These are phyloP conservation scores for Saccostrea glomerata DNA, from an alignment of 1,140 invertebrate species.

Conservation along the genomic window DNA sequence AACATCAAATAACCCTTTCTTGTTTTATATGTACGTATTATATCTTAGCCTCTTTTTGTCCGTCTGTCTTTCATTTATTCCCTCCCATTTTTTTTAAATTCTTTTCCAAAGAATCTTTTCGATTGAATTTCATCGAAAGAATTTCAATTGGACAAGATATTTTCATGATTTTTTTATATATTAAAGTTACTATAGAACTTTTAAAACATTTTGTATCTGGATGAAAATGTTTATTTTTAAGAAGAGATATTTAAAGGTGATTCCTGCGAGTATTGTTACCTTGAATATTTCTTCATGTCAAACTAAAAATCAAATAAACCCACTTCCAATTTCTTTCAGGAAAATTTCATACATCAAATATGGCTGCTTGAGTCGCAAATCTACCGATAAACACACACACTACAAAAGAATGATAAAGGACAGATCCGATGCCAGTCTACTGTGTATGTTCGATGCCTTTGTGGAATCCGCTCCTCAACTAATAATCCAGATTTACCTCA, in stretches of 20 bases:
- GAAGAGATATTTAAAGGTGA: no score
- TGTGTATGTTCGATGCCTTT: constrained; percentile 93
- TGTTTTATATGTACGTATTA: no score
- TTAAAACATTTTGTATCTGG: neutral
- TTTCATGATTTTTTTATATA: no score
- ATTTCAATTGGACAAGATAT: no score
- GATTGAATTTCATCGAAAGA: no score
- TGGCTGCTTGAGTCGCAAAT: constrained; percentile 66
- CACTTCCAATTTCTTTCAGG: constrained; percentile 55
- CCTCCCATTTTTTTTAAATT: no score
- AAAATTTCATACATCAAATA: constrained; percentile 70
- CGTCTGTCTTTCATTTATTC: no score
- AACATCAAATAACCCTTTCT: no score
- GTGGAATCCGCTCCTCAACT: constrained; percentile 93
- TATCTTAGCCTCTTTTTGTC: no score
- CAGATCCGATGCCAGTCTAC: constrained; percentile 80
- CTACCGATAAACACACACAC: constrained; percentile 51
- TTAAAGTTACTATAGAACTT: no score
- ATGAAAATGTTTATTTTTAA: neutral
- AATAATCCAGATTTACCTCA: constrained; percentile 88
- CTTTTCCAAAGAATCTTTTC: no score
- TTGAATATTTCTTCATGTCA: neutral
- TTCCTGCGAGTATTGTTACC: no score
- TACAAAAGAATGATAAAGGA: constrained; percentile 73
- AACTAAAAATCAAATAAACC: neutral